Conservation (phyloP, 2,113 vertebrate genomes). For the Progne subis region DNA sequence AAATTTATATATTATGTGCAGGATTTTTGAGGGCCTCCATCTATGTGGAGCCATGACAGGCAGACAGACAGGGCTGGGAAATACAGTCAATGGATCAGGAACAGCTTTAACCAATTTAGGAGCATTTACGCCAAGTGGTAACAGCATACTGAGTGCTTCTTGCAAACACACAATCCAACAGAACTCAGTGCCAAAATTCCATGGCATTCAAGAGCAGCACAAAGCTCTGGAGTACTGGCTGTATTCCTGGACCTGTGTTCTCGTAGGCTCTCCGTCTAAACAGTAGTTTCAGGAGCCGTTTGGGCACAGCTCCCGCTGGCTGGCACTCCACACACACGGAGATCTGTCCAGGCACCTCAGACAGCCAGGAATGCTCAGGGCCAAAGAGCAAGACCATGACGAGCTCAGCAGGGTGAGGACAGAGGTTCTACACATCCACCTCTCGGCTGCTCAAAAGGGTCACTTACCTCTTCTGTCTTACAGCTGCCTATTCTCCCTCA, state of each 20-base stretch:
- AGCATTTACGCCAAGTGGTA: constrained; percentile 38
- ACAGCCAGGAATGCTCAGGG: not conserved
- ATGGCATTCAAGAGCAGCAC: not conserved
- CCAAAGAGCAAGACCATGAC: not conserved
- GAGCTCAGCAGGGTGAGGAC: not conserved
- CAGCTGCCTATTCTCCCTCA: not conserved
- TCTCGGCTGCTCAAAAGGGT: not conserved
- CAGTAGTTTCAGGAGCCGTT: not conserved
- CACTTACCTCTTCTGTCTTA: not conserved
- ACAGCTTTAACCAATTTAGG: constrained; percentile 64
- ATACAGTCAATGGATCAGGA: constrained; percentile 18
- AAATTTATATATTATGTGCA: not conserved
- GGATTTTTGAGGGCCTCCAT: not conserved
- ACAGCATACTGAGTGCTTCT: constrained; percentile 45
- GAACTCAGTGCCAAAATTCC: constrained; percentile 54
- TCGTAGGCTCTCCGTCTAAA: not conserved
- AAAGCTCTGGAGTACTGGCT: not conserved
- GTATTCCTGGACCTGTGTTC: not conserved
- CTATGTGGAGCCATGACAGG: not conserved
- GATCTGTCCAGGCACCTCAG: not conserved
- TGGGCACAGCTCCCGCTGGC: not conserved
- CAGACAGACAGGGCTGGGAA: constrained; percentile 2
- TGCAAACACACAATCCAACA: not conserved
- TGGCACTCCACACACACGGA: not conserved
- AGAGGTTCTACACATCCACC: not conserved